These are phyloP conservation scores for Styela clava DNA, from an alignment of 23 tunicate genomes.

Conservation along the genomic window DNA sequence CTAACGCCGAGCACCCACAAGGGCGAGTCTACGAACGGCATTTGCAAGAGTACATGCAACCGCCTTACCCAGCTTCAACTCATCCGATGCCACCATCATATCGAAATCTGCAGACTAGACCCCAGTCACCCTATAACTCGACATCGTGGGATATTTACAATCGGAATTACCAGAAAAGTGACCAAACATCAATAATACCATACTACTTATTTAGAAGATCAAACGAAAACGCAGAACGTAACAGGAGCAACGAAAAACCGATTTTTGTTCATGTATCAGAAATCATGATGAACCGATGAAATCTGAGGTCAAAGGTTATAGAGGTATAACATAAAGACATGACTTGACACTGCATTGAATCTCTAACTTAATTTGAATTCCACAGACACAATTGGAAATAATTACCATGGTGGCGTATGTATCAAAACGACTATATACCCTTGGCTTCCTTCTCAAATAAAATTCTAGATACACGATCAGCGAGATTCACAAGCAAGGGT, in stretches of 20 bases:
- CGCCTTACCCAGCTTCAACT: background rate
- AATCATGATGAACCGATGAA: constrained; percentile 24
- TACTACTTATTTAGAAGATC: constrained; percentile 49
- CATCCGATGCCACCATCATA: constrained; percentile 1
- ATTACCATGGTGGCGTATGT: too few species aligned
- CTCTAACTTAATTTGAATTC: too few species aligned
- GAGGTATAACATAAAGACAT: too few species aligned
- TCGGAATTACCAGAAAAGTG: background rate
- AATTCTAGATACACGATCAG: too few species aligned
- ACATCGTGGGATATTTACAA: constrained; percentile 27
- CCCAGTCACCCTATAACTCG: background rate
- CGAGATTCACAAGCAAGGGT: too few species aligned
- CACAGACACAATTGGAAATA: too few species aligned
- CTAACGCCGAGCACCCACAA: background rate
- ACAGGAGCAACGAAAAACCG: constrained; percentile 20
- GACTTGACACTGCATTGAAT: too few species aligned
- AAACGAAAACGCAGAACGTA: constrained; percentile 11
- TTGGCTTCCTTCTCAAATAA: too few species aligned
- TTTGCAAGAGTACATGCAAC: constrained; percentile 12
- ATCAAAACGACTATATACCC: too few species aligned
- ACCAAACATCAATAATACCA: constrained; percentile 9
- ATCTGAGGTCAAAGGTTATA: background rate
- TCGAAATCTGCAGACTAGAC: background rate
- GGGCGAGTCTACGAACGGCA: constrained; percentile 24
- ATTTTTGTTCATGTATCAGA: constrained; percentile 57